Evolutionary conservation across 2,797 vertebrate species (phyloP), one percentile per base, ranked within the genome.

Genomic region (Sarcophilus harrisii): DNA sequence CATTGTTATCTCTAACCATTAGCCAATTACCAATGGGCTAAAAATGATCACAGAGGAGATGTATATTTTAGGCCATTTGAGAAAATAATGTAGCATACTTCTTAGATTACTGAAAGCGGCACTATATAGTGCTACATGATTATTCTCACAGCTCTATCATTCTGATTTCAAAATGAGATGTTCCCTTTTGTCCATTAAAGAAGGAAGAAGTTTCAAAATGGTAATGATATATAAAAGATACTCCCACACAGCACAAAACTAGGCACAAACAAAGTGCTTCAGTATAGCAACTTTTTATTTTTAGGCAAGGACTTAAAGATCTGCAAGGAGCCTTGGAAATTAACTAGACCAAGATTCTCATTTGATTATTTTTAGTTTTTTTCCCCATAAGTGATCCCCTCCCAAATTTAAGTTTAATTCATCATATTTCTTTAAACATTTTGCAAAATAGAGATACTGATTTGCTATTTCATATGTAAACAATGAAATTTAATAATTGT

Each of bases 151-250:
- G 32, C 32, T 66, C 62, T 66, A n/a, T 92, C 60, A 90, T 38
- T 59, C 57, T 8, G 32, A 94, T 4, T 92, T 58, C 90, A 92
- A 49, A 81, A 14, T 91, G 27, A 5, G 24, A 55, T 93, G 5
- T 49, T 95, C 87, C 5, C 58, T 96, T 93, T 66, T 73, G 52
- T 89, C 92, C 58, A 93, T 92, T 96, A 93, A 90, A 94, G 54
- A 0, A 30, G 59, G 90, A 62, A 55, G 90, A 95, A 45, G 95
- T 54, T 96, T 93, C 81, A 96, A 91, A 93, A 94, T 21, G 62
- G 92, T 10, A 14, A 30, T 54, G 28, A 21, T 81, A 24, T 14
- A 38, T 9, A 57, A 10, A 96, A 45, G 57, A 94, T 58, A 49
- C 28, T 54, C 59, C 0, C 27, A 87, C 27, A 14, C 95, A 93